Base-by-base conservation (phyloP, 1,140 invertebrate genomes). In the Aradophagus sp. region DNA sequence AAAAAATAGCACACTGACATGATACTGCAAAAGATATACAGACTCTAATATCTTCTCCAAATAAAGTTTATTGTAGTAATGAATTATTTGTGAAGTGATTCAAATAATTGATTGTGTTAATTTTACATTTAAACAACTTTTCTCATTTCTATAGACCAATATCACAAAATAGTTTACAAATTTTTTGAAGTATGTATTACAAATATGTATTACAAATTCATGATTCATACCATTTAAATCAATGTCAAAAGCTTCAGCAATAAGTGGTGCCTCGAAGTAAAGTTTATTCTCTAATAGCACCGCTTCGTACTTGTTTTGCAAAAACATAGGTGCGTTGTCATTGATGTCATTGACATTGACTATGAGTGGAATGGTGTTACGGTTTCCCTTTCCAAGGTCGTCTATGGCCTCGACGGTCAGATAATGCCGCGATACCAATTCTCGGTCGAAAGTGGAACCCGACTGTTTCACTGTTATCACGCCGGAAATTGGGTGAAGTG, bases 381-480 rank as follows among this genome's bases (percentile, higher is more conserved):
- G 87, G 82, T 96, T 95, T 38, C 96, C 96, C 71, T 89, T 88
- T 2, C 95, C 95, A 34, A 92, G 84, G 83, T 94, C 92, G 80
- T 98, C 96, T 69, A 94, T 87, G 0, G 96, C 96, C 82, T 98
- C 96, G 0, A 97, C 92, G 0, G 95, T 97, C 2, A 99, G 85
- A 84, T 93, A 97, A 86, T 97, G 95, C 5, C 91, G 89, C 0
- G 93, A 90, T 6, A 94, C 89, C 16, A 93, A 88, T 84, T 99
- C 96, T 17, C 96, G 87, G 83, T 98, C 96, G 75, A 98, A 95
- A 50, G 88, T 90, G 1, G 90, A 84, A 0, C 92, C 92, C 0
- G 91, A 87, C 59, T 89, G 86, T 77, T 92, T 93, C 1, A 97
- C 93, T 1, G 91, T 93, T 52, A 98, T 92, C 3, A 93, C 87